A percentile compares a stretch with the other conserved stretches of the same genome.
These are phyloP conservation scores for Tetramorium bicarinatum DNA, from an alignment of 2,888 invertebrate genomes.

Conservation along the genomic window DNA sequence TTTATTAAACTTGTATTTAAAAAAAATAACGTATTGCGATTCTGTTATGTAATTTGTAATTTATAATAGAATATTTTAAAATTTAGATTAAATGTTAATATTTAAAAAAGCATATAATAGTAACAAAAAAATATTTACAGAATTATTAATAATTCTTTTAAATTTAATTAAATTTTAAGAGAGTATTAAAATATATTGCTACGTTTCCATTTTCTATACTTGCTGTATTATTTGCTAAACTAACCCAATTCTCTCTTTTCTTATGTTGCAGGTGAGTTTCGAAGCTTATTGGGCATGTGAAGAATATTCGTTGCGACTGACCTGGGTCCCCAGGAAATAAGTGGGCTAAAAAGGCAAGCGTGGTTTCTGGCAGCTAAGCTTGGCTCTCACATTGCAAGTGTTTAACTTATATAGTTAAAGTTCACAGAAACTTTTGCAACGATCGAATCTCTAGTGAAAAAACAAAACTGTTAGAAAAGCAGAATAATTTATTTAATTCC, in stretches of 20 bases:
- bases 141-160: not conserved
- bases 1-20: not conserved
- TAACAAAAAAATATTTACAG: not conserved
- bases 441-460: slow-evolving; percentile 37
- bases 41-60: not conserved
- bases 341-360: slow-evolving; percentile 43
- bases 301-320: slow-evolving; percentile 55
- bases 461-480: not conserved
- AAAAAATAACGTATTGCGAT: not conserved
- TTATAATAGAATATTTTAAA: not conserved
- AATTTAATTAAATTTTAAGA: not conserved
- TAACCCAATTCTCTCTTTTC: slow-evolving; percentile 6
- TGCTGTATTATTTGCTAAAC: not conserved
- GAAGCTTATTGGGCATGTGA: slow-evolving; percentile 34
- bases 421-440: slow-evolving; percentile 52
- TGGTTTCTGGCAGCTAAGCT: slow-evolving; percentile 30
- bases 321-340: slow-evolving; percentile 43
- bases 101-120: not conserved
- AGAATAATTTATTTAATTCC: slow-evolving; percentile 21
- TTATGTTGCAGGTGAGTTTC: slow-evolving; percentile 69
- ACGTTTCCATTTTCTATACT: not conserved
- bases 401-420: slow-evolving; percentile 44
- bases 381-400: slow-evolving; percentile 38
- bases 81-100: not conserved
- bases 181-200: not conserved